phyloP scores from a whole-genome alignment of 2,113 vertebrate species.

The Gambusia holbrooki region DNA sequence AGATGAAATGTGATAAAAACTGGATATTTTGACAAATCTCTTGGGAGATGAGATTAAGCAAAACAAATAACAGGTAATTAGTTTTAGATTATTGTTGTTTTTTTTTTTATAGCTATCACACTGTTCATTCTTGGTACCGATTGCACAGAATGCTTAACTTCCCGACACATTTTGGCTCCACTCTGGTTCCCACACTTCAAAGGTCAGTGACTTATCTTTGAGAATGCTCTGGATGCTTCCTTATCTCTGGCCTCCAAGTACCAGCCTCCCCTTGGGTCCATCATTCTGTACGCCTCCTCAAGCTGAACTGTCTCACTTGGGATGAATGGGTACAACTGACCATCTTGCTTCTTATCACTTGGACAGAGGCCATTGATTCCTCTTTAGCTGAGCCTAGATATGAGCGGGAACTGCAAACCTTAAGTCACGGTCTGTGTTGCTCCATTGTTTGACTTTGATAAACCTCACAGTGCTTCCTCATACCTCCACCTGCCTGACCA shows the following conservation, averaged over 20 bases:
- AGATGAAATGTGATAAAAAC: neutral
- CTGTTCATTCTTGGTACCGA: conserved; percentile 1
- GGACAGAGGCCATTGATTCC: conserved; percentile 45
- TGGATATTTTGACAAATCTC: neutral
- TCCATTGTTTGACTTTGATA: conserved; percentile 65
- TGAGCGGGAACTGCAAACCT: conserved; percentile 35
- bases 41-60: neutral
- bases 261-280: conserved; percentile 18
- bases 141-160: neutral
- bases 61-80: neutral
- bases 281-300: conserved; percentile 18
- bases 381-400: conserved; percentile 42
- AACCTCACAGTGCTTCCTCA: conserved; percentile 40
- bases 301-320: conserved; percentile 20
- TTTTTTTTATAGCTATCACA: neutral
- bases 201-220: conserved; percentile 41
- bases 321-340: conserved; percentile 46
- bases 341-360: conserved; percentile 60
- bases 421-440: conserved; percentile 34
- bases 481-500: conserved; percentile 43
- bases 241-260: conserved; percentile 57
- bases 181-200: conserved; percentile 7
- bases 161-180: conserved; percentile 7
- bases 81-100: conserved; percentile 30
- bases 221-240: conserved; percentile 10